These are phyloP conservation scores for Alces alces DNA, from an alignment of 2,113 vertebrate genomes.

Conservation along the genomic window DNA sequence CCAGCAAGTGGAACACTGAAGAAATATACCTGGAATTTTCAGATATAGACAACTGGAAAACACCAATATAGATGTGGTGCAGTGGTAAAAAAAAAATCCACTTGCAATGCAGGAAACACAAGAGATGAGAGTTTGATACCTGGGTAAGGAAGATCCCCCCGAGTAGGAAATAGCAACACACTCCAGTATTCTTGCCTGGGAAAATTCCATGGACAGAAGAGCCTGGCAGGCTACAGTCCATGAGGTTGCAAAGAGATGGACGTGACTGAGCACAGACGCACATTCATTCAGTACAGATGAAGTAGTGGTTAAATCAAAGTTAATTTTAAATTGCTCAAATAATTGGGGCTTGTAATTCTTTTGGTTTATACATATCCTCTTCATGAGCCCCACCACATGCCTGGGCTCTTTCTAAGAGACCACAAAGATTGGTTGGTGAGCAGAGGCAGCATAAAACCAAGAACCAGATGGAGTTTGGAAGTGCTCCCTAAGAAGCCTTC, in stretches of 20 bases:
- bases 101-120: neutral
- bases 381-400: neutral
- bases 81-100: neutral
- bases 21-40: neutral
- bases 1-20: neutral
- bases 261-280: accelerated
- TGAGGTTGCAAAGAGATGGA: neutral
- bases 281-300: neutral
- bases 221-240: neutral
- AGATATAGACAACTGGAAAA: neutral
- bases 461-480: neutral
- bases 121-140: neutral
- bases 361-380: neutral
- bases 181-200: neutral
- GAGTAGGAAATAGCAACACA: neutral
- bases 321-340: neutral
- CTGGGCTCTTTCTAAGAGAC: neutral
- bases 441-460: neutral
- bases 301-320: neutral
- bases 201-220: neutral
- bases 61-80: neutral
- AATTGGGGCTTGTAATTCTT: neutral
- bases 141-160: neutral
- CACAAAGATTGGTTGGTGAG: neutral
- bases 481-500: neutral